Conservation (phyloP, 1,140 invertebrate species). For the Stegodyphus dumicola region DNA sequence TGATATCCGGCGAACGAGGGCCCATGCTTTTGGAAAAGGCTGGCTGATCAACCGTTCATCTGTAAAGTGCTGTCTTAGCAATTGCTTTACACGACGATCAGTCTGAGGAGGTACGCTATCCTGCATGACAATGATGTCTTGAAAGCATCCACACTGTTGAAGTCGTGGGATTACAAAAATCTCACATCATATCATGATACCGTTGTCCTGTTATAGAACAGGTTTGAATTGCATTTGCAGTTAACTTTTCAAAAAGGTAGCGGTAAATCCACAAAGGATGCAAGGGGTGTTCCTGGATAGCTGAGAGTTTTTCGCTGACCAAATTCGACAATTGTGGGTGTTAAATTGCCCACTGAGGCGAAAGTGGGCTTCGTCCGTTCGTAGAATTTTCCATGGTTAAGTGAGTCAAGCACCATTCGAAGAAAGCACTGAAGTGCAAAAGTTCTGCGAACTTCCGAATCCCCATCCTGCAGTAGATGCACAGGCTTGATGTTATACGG, state of each 20-base stretch:
- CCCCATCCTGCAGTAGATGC: not conserved
- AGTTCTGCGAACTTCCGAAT: not conserved
- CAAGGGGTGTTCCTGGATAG: not conserved
- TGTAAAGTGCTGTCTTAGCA: not conserved
- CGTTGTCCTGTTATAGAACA: not conserved
- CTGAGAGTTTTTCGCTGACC: not conserved
- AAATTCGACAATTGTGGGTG: not conserved
- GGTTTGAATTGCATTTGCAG: not conserved
- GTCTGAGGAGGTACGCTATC: constrained; percentile 16
- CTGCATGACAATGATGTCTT: constrained; percentile 13
- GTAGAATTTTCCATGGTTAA: constrained; percentile 26
- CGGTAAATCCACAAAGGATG: constrained; percentile 13
- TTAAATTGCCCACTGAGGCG: not conserved
- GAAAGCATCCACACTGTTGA: not conserved
- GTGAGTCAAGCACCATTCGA: constrained; percentile 13
- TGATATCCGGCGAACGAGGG: constrained; percentile 9
- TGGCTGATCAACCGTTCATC: constrained; percentile 1
- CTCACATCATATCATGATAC: not conserved
- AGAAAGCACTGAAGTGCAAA: not conserved
- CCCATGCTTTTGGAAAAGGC: constrained; percentile 3
- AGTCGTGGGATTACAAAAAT: not conserved
- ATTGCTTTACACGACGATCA: constrained; percentile 9
- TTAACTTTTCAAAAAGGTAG: constrained; percentile 3
- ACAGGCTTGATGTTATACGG: constrained; percentile 7
- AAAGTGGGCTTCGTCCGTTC: constrained; percentile 15